Conservation (phyloP, 2,888 invertebrate genomes). For the Drosophila macrothrix region DNA sequence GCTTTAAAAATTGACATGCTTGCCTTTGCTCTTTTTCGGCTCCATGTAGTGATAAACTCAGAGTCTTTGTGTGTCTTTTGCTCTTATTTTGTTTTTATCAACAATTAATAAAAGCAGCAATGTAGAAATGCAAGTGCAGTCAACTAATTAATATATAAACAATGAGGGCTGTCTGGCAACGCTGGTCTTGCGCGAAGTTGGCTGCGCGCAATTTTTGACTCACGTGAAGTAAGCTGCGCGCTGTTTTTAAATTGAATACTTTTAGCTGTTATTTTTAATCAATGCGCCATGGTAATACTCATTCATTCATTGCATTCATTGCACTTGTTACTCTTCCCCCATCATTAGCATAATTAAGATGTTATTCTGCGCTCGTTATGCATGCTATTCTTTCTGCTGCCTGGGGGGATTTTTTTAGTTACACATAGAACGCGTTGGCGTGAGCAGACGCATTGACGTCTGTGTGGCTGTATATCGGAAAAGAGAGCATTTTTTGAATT, state of each 20-base stretch:
- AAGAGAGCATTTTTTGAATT: conserved; percentile 51
- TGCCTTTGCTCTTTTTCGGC: not conserved
- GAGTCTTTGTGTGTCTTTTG: conserved; percentile 24
- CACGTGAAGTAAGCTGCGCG: conserved; percentile 31
- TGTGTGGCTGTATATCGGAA: conserved; percentile 38
- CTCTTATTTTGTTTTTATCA: conserved; percentile 47
- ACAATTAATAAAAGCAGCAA: conserved; percentile 19
- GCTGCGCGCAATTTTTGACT: conserved; percentile 28
- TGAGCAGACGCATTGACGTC: conserved; percentile 65
- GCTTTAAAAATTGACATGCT: conserved; percentile 84
- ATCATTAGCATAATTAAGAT: conserved; percentile 37
- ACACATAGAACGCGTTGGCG: conserved; percentile 52
- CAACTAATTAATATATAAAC: conserved; percentile 24
- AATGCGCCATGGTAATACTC: conserved; percentile 16
- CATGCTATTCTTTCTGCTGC: conserved; percentile 38
- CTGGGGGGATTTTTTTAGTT: conserved; percentile 36
- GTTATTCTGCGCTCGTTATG: conserved; percentile 30
- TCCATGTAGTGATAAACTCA: conserved; percentile 40
- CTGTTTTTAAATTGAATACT: conserved; percentile 11
- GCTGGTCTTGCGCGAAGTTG: conserved; percentile 25
- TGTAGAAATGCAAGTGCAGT: conserved; percentile 56
- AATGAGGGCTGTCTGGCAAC: conserved; percentile 29
- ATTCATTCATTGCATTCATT: conserved; percentile 28
- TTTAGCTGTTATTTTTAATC: conserved; percentile 27
- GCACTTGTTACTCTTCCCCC: conserved; percentile 12